Percentiles rank a stretch among this genome's conserved stretches.
Conservation (phyloP, 2,113 vertebrate species). For the Sakesphorus luctuosus region DNA sequence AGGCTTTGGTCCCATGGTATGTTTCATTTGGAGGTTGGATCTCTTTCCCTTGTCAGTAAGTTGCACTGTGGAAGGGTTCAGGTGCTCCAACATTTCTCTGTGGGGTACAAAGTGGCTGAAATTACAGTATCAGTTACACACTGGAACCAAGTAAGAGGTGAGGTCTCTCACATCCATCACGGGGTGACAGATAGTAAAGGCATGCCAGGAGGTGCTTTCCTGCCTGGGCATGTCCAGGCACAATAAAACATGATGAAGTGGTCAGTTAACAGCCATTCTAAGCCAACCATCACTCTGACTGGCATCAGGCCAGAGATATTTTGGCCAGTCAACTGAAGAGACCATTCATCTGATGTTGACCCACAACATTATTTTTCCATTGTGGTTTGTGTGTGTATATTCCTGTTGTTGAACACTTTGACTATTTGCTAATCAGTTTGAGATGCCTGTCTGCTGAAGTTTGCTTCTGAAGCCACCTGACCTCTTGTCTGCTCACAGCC, state of each 20-base stretch:
- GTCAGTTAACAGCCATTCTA: neutral
- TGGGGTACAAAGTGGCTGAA: neutral
- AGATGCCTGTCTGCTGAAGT: neutral
- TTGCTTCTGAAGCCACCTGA: neutral
- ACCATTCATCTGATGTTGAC: constrained; percentile 28
- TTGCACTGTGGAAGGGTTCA: neutral
- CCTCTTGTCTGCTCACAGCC: neutral
- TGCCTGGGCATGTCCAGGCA: constrained; percentile 36
- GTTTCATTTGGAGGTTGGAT: neutral
- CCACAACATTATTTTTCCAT: neutral
- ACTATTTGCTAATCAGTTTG: neutral
- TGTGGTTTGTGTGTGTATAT: neutral
- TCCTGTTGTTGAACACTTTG: neutral
- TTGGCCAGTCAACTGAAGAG: neutral
- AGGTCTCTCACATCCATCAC: neutral
- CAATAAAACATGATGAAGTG: neutral
- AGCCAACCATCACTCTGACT: neutral
- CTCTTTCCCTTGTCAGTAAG: neutral
- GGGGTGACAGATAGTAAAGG: neutral
- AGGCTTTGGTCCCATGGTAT: neutral
- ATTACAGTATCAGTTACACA: neutral
- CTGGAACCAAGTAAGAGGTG: neutral
- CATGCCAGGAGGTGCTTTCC: neutral
- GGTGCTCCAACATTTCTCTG: neutral
- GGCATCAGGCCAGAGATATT: neutral